These are phyloP conservation scores for Vandiemenella viatica DNA, from an alignment of 2,888 invertebrate genomes.

Conservation along the genomic window DNA sequence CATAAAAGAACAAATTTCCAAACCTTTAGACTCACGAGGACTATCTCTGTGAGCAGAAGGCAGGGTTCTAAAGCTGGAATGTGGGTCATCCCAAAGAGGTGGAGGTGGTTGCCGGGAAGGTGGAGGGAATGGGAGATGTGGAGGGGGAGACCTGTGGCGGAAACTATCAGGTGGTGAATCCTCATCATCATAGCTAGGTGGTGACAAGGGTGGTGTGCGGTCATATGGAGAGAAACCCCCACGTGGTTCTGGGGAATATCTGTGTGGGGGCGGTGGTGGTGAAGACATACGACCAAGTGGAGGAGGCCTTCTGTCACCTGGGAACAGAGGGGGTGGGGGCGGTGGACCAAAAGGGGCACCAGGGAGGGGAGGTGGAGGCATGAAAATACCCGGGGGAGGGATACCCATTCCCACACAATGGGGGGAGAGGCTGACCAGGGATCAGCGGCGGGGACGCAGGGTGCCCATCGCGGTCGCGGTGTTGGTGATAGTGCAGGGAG, in stretches of 20 bases:
- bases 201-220: slow-evolving; percentile 8
- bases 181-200: slow-evolving; percentile 3
- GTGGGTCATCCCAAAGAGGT: slow-evolving; percentile 26
- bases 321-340: slow-evolving; percentile 32
- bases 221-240: slow-evolving; percentile 6
- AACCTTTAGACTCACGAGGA: slow-evolving; percentile 11
- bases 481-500: slow-evolving; percentile 9
- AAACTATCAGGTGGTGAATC: slow-evolving; percentile 1
- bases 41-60: slow-evolving; percentile 9
- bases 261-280: slow-evolving; percentile 29
- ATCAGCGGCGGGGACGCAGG: slow-evolving; percentile 22
- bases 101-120: slow-evolving; percentile 28
- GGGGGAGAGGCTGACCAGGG: slow-evolving; percentile 32
- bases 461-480: slow-evolving; percentile 24
- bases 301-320: slow-evolving; percentile 23
- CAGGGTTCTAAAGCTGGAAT: slow-evolving; percentile 13
- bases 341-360: slow-evolving; percentile 22
- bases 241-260: slow-evolving; percentile 23
- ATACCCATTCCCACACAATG: slow-evolving; percentile 24
- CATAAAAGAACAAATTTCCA: not conserved
- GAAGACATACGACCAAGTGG: slow-evolving; percentile 30
- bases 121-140: not conserved
- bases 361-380: slow-evolving; percentile 38
- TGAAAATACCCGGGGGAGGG: slow-evolving; percentile 32
- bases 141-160: slow-evolving; percentile 5